These are phyloP conservation scores for Phrynosoma blainvillii DNA, from an alignment of 2,113 vertebrate genomes.

Conservation along the genomic window DNA sequence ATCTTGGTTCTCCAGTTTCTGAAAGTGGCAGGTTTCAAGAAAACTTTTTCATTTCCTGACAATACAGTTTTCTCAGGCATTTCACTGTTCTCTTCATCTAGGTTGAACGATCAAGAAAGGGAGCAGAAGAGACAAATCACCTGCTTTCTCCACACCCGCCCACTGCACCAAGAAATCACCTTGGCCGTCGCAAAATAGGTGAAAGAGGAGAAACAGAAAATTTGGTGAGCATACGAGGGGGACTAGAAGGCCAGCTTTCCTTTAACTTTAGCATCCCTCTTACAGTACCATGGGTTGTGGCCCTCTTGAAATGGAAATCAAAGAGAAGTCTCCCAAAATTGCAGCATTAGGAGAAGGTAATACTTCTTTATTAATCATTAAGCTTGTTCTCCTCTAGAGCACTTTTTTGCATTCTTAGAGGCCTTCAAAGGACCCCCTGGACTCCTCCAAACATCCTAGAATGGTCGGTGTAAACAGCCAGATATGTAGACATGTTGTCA, in stretches of 20 bases:
- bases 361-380: not conserved
- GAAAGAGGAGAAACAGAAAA: constrained; percentile 73
- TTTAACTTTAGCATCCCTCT: fast-evolving
- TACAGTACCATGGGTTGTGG: fast-evolving
- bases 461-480: too few species aligned
- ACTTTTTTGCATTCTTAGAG: not conserved
- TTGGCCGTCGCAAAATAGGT: constrained; percentile 58
- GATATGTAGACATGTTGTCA: too few species aligned
- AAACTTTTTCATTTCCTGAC: not conserved
- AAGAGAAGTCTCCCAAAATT: not conserved
- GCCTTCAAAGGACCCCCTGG: too few species aligned
- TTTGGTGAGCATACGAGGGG: constrained; percentile 76
- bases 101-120: constrained; percentile 75
- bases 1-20: not conserved
- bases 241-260: not conserved
- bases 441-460: too few species aligned
- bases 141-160: constrained; percentile 83
- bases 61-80: not conserved
- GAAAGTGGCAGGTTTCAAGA: not conserved
- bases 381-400: not conserved
- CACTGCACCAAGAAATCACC: constrained; percentile 59
- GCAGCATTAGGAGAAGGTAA: not conserved
- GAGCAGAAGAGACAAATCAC: constrained; percentile 67
- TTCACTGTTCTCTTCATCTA: constrained; percentile 62
- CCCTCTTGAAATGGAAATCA: fast-evolving